Evolutionary conservation across 35 echinoderm and acorn worm species (phyloP).

Genomic region (Diadema setosum): DNA sequence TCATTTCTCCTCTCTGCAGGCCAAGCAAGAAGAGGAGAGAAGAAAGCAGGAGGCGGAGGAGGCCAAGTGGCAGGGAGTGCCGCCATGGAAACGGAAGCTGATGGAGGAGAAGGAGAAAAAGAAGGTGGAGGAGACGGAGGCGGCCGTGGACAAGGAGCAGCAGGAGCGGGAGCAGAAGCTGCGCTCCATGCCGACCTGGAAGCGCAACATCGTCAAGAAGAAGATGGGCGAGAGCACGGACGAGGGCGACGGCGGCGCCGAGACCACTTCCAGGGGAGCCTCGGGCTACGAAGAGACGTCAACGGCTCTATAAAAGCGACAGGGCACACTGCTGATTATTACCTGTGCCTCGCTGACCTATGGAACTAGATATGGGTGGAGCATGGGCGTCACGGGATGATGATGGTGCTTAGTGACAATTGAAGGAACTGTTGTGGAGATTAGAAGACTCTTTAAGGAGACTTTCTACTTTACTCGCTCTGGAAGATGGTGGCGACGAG

Average conservation of each 20-base stretch:
- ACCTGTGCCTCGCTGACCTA: too few species aligned
- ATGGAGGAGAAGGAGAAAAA: conserved; percentile 89
- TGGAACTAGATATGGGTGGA: too few species aligned
- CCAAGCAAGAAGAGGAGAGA: conserved; percentile 51
- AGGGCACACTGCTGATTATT: too few species aligned
- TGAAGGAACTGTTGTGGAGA: too few species aligned
- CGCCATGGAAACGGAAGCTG: conserved; percentile 93
- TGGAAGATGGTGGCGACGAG: too few species aligned
- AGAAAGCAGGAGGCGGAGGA: conserved; percentile 59
- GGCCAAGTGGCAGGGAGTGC: conserved; percentile 80
- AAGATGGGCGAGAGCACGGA: neutral
- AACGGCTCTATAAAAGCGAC: neutral
- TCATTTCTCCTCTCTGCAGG: conserved; percentile 11
- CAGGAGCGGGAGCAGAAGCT: conserved; percentile 59
- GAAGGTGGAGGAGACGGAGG: conserved; percentile 59
- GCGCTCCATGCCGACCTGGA: conserved; percentile 87
- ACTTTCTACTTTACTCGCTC: too few species aligned
- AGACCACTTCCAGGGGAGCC: neutral
- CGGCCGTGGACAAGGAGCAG: conserved; percentile 31
- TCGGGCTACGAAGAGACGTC: neutral
- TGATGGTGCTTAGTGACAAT: too few species aligned
- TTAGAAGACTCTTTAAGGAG: too few species aligned
- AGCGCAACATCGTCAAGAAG: conserved; percentile 81
- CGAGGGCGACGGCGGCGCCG: neutral
- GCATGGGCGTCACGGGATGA: too few species aligned